Conservation (phyloP, 2,888 invertebrate genomes). For the Apoderus coryli region DNA sequence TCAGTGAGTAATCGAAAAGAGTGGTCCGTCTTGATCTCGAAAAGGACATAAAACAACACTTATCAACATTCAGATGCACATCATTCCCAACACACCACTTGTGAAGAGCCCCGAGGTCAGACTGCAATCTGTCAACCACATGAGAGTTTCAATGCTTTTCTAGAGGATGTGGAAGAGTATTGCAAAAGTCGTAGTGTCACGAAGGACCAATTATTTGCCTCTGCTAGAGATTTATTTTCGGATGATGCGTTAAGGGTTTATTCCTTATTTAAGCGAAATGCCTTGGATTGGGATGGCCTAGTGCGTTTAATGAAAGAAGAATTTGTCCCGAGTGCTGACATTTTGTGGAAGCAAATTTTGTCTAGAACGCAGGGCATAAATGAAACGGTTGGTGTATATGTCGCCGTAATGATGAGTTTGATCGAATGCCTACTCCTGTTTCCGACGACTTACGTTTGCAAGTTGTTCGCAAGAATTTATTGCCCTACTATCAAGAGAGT, state of each 20-base stretch:
- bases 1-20: no score
- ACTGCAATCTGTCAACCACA: no score
- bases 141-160: conserved; percentile 11
- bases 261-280: no score
- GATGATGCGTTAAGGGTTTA: conserved; percentile 16
- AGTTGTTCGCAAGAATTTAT: conserved; percentile 9
- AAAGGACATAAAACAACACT: no score
- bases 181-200: conserved; percentile 9
- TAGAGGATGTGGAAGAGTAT: conserved; percentile 11
- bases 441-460: conserved; percentile 5
- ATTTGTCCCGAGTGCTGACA: conserved; percentile 1
- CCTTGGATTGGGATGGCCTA: conserved; percentile 1
- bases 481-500: conserved; percentile 10
- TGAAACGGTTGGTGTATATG: conserved; percentile 11
- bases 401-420: conserved; percentile 9
- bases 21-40: no score
- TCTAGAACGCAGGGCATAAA: conserved; percentile 10
- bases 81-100: no score
- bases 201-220: conserved; percentile 12
- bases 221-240: conserved; percentile 12
- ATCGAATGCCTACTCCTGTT: conserved; percentile 4
- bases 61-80: no score
- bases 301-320: conserved; percentile 5
- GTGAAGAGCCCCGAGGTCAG: no score
- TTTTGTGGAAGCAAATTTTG: conserved; percentile 12